Evolutionary conservation across 2,797 vertebrate species (phyloP), one percentile per base, ranked within the genome.

Genomic region (Limosa lapponica): DNA sequence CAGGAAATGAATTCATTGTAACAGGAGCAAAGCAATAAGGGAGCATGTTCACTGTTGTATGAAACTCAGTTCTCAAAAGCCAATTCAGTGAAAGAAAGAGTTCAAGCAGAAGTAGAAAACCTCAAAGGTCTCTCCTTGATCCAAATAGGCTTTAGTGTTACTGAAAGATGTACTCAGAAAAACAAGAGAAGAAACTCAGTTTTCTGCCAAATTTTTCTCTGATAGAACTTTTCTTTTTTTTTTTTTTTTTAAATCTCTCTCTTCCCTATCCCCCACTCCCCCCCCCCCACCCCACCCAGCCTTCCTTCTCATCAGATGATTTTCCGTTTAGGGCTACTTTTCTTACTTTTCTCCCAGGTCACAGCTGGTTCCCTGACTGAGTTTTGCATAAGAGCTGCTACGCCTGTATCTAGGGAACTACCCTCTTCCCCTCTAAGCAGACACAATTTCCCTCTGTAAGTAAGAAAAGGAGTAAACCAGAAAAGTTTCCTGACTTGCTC

Each of bases 1-100:
- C 19, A 92, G 81, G 71, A 95, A 91, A 91, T 87, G 3, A 96
- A 73, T 90, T 91, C 10, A 66, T 58, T 80, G 62, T 51, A 94
- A 77, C n/a, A 70, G 41, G 10, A 88, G 22, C 16, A 95, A 94
- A 64, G 66, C 23, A 92, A 28, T 67, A 92, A 86, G 1, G 8
- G 13, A 83, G 4, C 16, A 51, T 30, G 32, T 61, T 79, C 36
- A 18, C 69, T 43, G 32, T 49, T 70, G 39, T 70, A 78, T 34
- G 65, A 74, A 75, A 91, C 8, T 49, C 55, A 36, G 48, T 27
- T 92, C n/a, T 90, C 2, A 1, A 94, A 94, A 89, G 44, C 48
- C 75, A 67, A 84, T 62, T 96, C 69, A 91, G 43, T 69, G 37
- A 67, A 92, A 92, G 19, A 16, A 78, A 82, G 43, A 71, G 30